Base-by-base conservation (phyloP, 1,140 invertebrate species). In the Drosophila willistoni region DNA sequence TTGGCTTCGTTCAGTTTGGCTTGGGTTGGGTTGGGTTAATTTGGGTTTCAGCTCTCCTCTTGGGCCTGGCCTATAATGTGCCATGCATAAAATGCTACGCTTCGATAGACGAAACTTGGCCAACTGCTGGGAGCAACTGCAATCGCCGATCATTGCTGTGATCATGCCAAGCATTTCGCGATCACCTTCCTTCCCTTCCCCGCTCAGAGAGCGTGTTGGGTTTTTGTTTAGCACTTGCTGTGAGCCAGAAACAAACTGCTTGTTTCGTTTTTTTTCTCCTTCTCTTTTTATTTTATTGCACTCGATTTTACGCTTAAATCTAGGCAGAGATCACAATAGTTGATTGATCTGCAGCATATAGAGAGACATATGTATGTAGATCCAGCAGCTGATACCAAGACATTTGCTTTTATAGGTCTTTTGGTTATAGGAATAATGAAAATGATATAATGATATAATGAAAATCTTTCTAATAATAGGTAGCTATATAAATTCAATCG, bases 221-320 rank as follows among this genome's bases (percentile, higher is more conserved):
- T 59, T 68, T 76, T 79, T 83, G 72, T 83, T 64, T 75, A 62
- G 66, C 82, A 86, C 82, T 87, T 87, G 82, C 84, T 87, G 81
- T 22, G 82, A 55, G 41, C 44, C 44, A 19, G 47, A 14, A 44
- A 34, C 33, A 64, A 51, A 41, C 63, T 3, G 10, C 12, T 9
- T 10, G 34, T 36, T 9, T 22, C 19, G 19, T 22, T 22, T 22
- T 10, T 36, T 36, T 34, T 34, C 7, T 1, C 9, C 10, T 3
- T 36, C 3, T 39, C 34, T 44, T 73, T 86, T 86, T 86, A 86
- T 73, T 86, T 86, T 86, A 86, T 86, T 87, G 82, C 82, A 77
- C 79, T 87, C 82, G 83, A 85, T 87, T 86, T 86, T 86, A 79
- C 79, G 83, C 83, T 87, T 65, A 55, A 64, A 82, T 70, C 64